Base-by-base conservation (phyloP, 1,140 invertebrate species). In the Drosophila murphyi region DNA sequence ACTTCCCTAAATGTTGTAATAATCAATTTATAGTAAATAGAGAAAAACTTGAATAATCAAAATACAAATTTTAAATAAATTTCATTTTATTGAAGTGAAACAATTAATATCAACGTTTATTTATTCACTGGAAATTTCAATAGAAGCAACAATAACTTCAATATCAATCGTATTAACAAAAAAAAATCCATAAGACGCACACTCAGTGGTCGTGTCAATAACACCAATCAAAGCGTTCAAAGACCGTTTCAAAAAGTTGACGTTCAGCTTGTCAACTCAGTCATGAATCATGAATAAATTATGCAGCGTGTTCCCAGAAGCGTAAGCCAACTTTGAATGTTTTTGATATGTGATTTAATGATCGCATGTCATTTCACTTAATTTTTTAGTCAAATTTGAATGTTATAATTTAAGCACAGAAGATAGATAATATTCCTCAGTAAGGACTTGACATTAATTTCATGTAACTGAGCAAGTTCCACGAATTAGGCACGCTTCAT, bases 171-270 rank as follows among this genome's bases (percentile, higher is more conserved):
- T 41, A 39, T 60, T 34, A 20, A 20, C 20, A 20, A 20, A 1
- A 20, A 20, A 12, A 12, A 32, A 51, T 39, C 32, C 39, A 68
- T 39, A 52, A 52, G 47, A 8, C 20, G 4, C 35, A 51, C 45
- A 55, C 50, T 56, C 39, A 55, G 51, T 63, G 62, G 72, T 48
- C 67, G 77, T 77, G 73, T 80, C 81, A 80, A 86, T 77, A 81
- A 56, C 78, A 81, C 64, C 82, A 86, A 81, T 81, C 78, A 85
- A 74, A 67, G 48, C 32, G 59, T 52, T 78, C 65, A 86, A 50
- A 81, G 65, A 86, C 69, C 78, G 69, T 72, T 45, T 64, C 78
- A n/a, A 47, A 51, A 51, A 59, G 48, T 55, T 57, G 41, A 70
- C 48, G 37, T 72, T 48, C 37, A 71, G 50, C 45, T 43, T 61